Base-by-base conservation (phyloP, 1,140 invertebrate genomes). In the Pseudomyrmex concolor region DNA sequence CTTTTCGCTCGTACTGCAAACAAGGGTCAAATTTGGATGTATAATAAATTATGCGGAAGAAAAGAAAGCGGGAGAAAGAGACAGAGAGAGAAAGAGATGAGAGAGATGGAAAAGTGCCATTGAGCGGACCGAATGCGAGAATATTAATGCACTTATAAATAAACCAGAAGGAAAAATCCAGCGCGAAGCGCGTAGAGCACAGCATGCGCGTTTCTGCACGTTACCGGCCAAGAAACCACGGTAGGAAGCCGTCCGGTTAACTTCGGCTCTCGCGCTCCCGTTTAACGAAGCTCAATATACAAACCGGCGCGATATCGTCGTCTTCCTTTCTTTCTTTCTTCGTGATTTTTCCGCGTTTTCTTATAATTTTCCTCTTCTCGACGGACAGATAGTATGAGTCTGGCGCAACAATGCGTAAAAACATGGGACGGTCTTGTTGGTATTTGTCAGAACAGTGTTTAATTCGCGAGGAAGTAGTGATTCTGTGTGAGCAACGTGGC, bases 131-230 rank as follows among this genome's bases (percentile, higher is more conserved):
- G 89, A 89, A 88, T 85, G 85, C 76, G 68, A 66, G 84, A 91
- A 90, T 90, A 92, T 92, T 92, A 92, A 92, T 92, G 89, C 78
- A 86, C 87, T 92, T 92, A 91, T 92, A 92, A 92, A 92, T 92
- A 92, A 92, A 91, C 89, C 72, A 57, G 80, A 34, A 85, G 90
- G 90, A 92, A 92, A 92, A 92, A 92, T 91, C 89, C 85, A 88
- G 84, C 86, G 84, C 86, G 64, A 74, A 82, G 48, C 60, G 45
- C 50, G 43, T 17, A 13, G 50, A 12, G 50, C 50, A 51, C 10
- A 51, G 50, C 50, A n/a, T 51, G 67, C 50, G 22, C 34, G 74
- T 45, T 70, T 78, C 71, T 55, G 77, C 17, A 17, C 19, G 72
- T n/a, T 15, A 64, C 54, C 43, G 60, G 63, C 63, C 17, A 48